Base-by-base conservation (phyloP, 2,797 vertebrate species). In the Petrocephalus schoutedeni region DNA sequence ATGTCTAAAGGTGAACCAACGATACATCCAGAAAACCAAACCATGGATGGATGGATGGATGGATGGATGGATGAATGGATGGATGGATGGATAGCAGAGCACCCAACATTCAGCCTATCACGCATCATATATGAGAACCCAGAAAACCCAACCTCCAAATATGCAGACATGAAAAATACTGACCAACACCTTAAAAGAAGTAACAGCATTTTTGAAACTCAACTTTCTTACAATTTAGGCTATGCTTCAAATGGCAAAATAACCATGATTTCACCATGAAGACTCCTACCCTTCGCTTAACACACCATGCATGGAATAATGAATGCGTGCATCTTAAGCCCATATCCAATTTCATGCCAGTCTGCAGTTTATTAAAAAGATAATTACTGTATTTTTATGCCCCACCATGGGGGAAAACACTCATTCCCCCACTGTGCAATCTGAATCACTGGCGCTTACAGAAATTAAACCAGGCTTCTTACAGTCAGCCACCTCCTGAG, bases 281-380 rank as follows among this genome's bases (percentile, higher is more conserved):
- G 10, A 36, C 28, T 16, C 12, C 64, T 71, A 36, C 12, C 64
- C 14, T 67, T 32, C 12, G 23, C 28, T 32, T 71, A 71, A 36
- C 64, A 71, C 64, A 36, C 64, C 4, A 12, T 2, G 28, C 12
- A 28, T 16, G 28, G 12, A 71, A 71, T 71, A 67, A 67, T 67
- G 12, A 16, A 36, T 4, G 4, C 23, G 32, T 36, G 64, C 28
- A 36, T 36, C 64, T 36, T 71, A 71, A 36, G 28, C 28, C 64
- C 28, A 6, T 71, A 71, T 71, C 28, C 32, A 71, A 71, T 71
- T 71, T 71, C 64, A 36, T 71, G 64, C 64, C 28, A 71, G 64
- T 71, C 64, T 71, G 64, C 64, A 36, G 64, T 71, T 71, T 71
- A 71, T 71, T 71, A 71, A 71, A 71, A 71, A 71, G 28, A 36